phyloP scores from a whole-genome alignment of 2,888 invertebrate species.

The Nomada flava region DNA sequence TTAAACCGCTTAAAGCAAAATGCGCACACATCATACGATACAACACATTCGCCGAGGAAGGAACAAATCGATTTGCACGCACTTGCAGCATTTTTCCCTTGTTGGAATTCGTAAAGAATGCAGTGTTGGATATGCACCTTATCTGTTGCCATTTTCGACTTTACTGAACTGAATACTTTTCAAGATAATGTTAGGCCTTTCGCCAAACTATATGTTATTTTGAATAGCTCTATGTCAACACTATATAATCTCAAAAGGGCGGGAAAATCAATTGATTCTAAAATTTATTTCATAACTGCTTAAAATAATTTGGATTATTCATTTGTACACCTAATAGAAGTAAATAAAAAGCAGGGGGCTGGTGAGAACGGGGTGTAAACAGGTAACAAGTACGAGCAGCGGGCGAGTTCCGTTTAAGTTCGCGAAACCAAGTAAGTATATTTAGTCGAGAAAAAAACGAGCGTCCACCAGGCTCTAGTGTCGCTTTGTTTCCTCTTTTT shows the following conservation, averaged over 20 bases:
- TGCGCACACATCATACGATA: background rate
- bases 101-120: background rate
- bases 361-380: background rate
- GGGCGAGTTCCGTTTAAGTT: constrained; percentile 11
- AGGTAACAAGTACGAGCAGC: background rate
- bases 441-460: constrained; percentile 32
- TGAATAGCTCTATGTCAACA: too few relatives aligned
- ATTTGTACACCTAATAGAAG: background rate
- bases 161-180: too few relatives aligned
- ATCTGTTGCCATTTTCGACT: too few relatives aligned
- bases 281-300: too few relatives aligned
- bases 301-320: too few relatives aligned
- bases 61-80: constrained; percentile 38
- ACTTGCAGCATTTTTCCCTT: constrained; percentile 20
- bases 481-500: constrained; percentile 38
- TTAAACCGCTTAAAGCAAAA: constrained; percentile 1
- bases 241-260: too few relatives aligned
- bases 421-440: constrained; percentile 24
- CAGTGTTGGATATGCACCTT: too few relatives aligned
- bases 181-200: too few relatives aligned
- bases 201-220: too few relatives aligned
- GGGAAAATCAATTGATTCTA: too few relatives aligned
- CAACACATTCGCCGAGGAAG: constrained; percentile 1
- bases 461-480: background rate
- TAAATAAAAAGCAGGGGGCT: background rate